Conservation (phyloP, 2,888 invertebrate species). For the Leptogaster cylindrica region DNA sequence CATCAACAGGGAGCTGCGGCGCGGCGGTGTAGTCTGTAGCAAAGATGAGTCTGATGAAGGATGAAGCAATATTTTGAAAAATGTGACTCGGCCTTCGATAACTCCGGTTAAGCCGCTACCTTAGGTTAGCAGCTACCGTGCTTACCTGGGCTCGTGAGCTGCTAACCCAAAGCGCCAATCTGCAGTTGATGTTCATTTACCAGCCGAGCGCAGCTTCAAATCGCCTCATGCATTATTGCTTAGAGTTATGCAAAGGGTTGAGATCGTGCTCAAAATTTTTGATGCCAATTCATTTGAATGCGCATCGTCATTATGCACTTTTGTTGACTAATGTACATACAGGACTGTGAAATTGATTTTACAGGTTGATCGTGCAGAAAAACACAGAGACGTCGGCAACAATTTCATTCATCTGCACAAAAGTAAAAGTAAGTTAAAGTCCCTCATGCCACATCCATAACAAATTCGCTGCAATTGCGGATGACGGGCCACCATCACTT, state of each 20-base stretch:
- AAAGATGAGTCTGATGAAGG: conserved; percentile 26
- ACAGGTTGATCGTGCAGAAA: too few relatives aligned
- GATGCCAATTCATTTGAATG: neutral
- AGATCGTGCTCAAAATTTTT: conserved; percentile 4
- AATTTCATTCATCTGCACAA: neutral
- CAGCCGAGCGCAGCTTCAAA: neutral
- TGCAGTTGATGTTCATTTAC: neutral
- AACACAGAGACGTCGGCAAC: neutral
- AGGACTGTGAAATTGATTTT: too few relatives aligned
- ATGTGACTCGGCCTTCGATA: conserved; percentile 19
- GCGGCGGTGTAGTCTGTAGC: too few relatives aligned
- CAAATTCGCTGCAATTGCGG: neutral
- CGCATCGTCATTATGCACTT: neutral
- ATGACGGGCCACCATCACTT: neutral
- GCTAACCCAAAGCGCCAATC: conserved; percentile 13
- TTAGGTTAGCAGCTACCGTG: neutral
- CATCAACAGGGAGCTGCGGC: too few relatives aligned
- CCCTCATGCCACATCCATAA: neutral
- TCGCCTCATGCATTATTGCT: neutral
- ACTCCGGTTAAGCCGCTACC: conserved; percentile 14
- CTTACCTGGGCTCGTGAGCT: conserved; percentile 11
- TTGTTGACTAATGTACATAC: too few relatives aligned
- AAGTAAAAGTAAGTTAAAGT: neutral
- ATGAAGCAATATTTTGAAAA: conserved; percentile 11
- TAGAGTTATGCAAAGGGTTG: conserved; percentile 16